phyloP scores from a whole-genome alignment of 2,113 vertebrate species.

The Lanius ludovicianus region DNA sequence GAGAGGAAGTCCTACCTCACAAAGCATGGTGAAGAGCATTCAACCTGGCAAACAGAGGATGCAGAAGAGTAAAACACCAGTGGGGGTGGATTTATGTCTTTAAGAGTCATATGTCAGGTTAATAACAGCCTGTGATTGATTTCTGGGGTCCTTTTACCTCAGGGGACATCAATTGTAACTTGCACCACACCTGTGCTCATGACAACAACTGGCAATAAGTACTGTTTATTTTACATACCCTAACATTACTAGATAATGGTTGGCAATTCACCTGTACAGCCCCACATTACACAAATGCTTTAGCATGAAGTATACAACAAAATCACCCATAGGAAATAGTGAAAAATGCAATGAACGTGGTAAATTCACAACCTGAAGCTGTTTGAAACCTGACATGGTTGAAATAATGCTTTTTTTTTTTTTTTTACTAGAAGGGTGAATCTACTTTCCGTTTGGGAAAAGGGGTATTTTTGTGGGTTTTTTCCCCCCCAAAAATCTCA shows the following conservation, averaged over 20 bases:
- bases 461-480: accelerated
- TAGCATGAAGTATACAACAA: not conserved
- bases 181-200: not conserved
- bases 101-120: accelerated
- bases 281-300: not conserved
- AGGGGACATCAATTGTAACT: accelerated
- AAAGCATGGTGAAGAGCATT: not conserved
- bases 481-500: accelerated
- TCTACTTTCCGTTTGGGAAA: not conserved
- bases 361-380: not conserved
- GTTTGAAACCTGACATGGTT: not conserved
- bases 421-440: not conserved
- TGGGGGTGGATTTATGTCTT: not conserved
- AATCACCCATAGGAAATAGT: not conserved
- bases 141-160: not conserved
- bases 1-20: not conserved
- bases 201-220: not conserved
- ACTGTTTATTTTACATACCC: not conserved
- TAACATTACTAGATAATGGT: not conserved
- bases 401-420: not conserved
- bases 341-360: not conserved
- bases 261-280: not conserved
- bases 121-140: not conserved
- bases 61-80: not conserved
- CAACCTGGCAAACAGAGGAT: not conserved